A percentile compares a stretch with the other conserved stretches of the same genome.
phyloP scores from a whole-genome alignment of 2,113 vertebrate species.

The Pelvicachromis taeniatus region DNA sequence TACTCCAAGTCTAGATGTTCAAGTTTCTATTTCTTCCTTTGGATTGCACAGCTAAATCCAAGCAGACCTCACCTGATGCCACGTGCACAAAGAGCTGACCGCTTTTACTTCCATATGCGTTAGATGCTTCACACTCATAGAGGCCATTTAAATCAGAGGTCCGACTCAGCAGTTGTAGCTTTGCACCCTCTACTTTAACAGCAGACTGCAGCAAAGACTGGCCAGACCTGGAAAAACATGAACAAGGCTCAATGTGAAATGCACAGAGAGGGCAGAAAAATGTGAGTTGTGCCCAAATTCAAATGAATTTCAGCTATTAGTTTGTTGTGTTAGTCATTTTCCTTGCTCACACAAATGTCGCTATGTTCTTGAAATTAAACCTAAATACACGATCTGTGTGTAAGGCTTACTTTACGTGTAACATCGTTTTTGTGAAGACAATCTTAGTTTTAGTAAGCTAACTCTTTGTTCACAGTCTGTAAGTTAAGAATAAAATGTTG shows the following conservation, averaged over 20 bases:
- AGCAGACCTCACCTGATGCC: background rate
- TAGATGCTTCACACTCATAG: conserved; percentile 46
- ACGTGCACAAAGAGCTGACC: background rate
- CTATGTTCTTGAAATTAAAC: background rate
- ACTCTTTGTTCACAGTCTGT: too few relatives aligned
- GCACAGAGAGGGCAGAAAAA: background rate
- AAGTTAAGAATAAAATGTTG: too few relatives aligned
- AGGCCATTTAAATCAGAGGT: conserved; percentile 28
- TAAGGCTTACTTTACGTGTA: background rate
- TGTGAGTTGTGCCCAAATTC: background rate
- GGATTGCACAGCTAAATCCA: background rate
- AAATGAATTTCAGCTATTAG: background rate
- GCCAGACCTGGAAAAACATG: background rate
- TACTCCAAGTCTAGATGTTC: background rate
- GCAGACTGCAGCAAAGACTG: background rate
- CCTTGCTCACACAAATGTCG: background rate
- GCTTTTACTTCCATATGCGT: background rate
- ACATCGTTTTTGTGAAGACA: background rate
- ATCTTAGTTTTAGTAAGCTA: too few relatives aligned
- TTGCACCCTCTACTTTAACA: background rate
- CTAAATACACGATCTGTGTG: background rate
- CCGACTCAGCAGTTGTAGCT: background rate
- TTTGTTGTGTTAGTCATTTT: background rate
- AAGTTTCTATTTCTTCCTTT: background rate
- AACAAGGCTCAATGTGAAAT: background rate